These are phyloP conservation scores for Chloroclystis v-ata DNA, from an alignment of 2,888 invertebrate genomes.

Conservation along the genomic window DNA sequence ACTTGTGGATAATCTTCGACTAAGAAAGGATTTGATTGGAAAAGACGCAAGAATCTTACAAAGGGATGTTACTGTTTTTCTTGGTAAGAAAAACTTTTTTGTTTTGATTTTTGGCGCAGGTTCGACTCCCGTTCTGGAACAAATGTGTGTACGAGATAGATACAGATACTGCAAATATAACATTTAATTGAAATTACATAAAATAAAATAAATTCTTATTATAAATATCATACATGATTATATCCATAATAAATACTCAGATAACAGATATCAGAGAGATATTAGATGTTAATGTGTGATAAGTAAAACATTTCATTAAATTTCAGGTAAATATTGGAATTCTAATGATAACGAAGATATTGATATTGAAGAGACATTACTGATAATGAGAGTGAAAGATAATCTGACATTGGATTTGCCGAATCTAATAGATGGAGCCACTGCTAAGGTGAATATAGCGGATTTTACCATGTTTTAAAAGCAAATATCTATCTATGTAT, in stretches of 20 bases:
- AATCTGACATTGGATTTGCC: constrained; percentile 31
- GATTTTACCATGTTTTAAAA: no score
- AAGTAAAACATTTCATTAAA: not conserved
- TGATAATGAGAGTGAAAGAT: constrained; percentile 32
- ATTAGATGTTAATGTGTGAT: no score
- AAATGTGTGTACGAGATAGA: no score
- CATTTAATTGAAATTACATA: no score
- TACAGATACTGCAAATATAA: no score
- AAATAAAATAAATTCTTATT: no score
- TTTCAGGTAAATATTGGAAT: constrained; percentile 41
- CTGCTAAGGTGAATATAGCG: constrained; percentile 29
- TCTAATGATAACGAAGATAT: not conserved
- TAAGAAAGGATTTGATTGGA: constrained; percentile 10
- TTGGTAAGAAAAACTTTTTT: constrained; percentile 7
- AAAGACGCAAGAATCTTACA: constrained; percentile 17
- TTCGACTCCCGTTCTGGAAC: no score
- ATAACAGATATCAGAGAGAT: no score
- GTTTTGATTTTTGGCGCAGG: no score
- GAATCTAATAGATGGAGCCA: constrained; percentile 28
- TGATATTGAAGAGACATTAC: not conserved
- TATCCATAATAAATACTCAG: no score
- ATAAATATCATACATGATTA: no score
- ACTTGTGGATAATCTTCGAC: constrained; percentile 9
- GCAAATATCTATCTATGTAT: no score
- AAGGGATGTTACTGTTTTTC: constrained; percentile 13